Base-by-base conservation (phyloP, 2,113 vertebrate genomes). In the Tretioscincus oriximinensis region DNA sequence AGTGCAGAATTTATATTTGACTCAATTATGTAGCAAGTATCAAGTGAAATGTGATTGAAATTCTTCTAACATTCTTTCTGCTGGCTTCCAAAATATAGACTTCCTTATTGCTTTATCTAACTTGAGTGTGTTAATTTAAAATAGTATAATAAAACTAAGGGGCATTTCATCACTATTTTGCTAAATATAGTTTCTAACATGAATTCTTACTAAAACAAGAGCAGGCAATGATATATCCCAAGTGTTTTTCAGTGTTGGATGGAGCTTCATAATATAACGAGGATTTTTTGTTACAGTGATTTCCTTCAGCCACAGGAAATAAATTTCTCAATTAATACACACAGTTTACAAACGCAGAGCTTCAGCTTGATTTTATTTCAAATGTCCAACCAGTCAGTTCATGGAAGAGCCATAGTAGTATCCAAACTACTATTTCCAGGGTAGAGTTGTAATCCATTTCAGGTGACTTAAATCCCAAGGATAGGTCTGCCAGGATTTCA, bases 281-380 rank as follows among this genome's bases (percentile, higher is more conserved):
- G 5, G 24, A 69, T 72, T 18, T 28, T 7, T 80, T 26, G 41
- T 60, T 71, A 28, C 14, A 47, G 24, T 41, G 35, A 78, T 41
- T 51, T 1, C 28, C 66, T 70, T 58, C 16, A 18, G 54, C 54
- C 54, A 58, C 54, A 18, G 54, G 14, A 4, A 58, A 29, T 11
- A 66, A 21, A 7, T 21, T 65, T 0, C 31, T 26, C 68, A 60
- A 3, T 49, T 49, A 61, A 45, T 49, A 76, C 66, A 82, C 75
- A 73, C 18, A 65, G 31, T n/a, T 11, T 51, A 3, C 21, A 69
- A n/a, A 60, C 47, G 10, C 22, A 70, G 83, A 4, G 24, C 80
- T 81, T 78, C 0, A 0, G 28, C 72, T 49, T 29, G 82, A 26
- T 92, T 90, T 91, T 85, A 90, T 92, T 16, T 61, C 9, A 0